A percentile compares a stretch with the other conserved stretches of the same genome.
These are phyloP conservation scores for Erethizon dorsatum DNA, from an alignment of 2,797 vertebrate species.

Conservation along the genomic window DNA sequence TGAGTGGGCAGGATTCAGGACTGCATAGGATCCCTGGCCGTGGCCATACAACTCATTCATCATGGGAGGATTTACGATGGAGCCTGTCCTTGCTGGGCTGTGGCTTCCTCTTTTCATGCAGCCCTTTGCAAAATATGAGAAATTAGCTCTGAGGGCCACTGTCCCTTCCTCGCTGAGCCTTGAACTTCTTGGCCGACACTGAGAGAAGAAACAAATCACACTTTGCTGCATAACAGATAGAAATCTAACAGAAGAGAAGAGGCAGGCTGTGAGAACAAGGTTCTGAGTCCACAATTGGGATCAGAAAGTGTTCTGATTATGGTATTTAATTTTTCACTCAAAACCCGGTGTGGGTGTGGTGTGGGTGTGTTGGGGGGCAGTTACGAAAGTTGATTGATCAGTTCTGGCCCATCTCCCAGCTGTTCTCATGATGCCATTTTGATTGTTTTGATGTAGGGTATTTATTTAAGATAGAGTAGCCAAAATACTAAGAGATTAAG, in stretches of 20 bases:
- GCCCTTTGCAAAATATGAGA: conserved; percentile 74
- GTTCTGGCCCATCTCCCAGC: conserved; percentile 78
- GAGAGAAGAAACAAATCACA: conserved; percentile 49
- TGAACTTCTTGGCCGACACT: conserved; percentile 72
- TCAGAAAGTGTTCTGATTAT: conserved; percentile 75
- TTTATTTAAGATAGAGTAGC: background rate
- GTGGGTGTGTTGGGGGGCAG: background rate
- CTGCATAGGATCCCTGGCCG: background rate
- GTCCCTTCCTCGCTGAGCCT: conserved; percentile 70
- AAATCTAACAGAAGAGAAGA: conserved; percentile 41
- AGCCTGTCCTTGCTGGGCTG: conserved; percentile 35
- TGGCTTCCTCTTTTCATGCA: conserved; percentile 62
- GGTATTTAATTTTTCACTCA: conserved; percentile 69
- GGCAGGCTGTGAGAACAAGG: conserved; percentile 56
- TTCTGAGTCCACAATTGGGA: conserved; percentile 29
- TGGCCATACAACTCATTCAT: background rate
- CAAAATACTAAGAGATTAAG: background rate
- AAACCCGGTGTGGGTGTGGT: background rate
- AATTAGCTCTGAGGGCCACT: conserved; percentile 74
- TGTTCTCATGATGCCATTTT: conserved; percentile 79
- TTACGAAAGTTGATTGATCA: conserved; percentile 57
- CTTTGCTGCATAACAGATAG: conserved; percentile 59
- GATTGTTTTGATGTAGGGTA: conserved; percentile 30
- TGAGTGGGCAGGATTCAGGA: conserved; percentile 59
- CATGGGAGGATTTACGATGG: conserved; percentile 55